Evolutionary conservation across 2,888 invertebrate genomes (phyloP).

Genomic region (Philereme transversata): DNA sequence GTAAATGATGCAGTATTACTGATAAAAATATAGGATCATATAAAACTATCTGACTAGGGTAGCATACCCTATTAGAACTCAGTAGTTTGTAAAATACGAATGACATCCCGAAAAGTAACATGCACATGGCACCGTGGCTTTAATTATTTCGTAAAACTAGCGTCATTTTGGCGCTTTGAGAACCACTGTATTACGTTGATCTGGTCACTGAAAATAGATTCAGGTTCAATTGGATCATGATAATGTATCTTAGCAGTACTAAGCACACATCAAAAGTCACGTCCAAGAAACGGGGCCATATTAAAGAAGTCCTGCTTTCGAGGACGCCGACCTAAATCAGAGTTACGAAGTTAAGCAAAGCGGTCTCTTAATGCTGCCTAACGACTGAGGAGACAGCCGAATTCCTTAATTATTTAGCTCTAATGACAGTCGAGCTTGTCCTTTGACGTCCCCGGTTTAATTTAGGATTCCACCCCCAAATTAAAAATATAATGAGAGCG

Average conservation of each 20-base stretch:
- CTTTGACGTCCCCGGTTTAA: constrained; percentile 82
- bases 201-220: no score
- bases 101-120: no score
- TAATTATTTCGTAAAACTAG: no score
- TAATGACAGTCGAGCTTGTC: constrained; percentile 78
- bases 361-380: constrained; percentile 75
- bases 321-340: constrained; percentile 62
- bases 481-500: constrained; percentile 84
- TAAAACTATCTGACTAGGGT: no score
- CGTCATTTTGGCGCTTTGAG: no score
- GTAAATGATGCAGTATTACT: no score
- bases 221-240: not conserved
- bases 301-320: constrained; percentile 52
- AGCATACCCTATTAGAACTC: no score
- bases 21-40: no score
- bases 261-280: constrained; percentile 39
- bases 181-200: no score
- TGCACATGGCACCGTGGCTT: no score
- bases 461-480: constrained; percentile 82
- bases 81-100: no score
- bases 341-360: constrained; percentile 66
- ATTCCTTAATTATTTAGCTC: constrained; percentile 84
- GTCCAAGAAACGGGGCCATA: constrained; percentile 36
- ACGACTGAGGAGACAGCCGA: constrained; percentile 77
- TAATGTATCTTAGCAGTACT: constrained; percentile 12